phyloP scores from a whole-genome alignment of 1,140 invertebrate species.

The Drosophila bifasciata region DNA sequence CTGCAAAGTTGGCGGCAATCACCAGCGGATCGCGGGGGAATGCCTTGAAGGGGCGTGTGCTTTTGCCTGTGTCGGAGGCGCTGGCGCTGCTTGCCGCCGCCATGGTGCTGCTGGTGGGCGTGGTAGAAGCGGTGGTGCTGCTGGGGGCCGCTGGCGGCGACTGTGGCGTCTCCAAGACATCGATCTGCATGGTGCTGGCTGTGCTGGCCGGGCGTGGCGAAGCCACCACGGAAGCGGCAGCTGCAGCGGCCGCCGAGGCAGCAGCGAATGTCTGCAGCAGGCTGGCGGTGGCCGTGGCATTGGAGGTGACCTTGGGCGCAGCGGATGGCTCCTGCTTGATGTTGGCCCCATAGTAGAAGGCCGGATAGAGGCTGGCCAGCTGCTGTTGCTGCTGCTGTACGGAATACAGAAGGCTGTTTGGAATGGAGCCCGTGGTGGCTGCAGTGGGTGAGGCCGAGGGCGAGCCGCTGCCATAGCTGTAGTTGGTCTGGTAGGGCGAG shows the following conservation, averaged over 20 bases:
- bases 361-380: slow-evolving; percentile 70
- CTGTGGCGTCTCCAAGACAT: slow-evolving; percentile 68
- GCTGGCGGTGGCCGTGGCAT: slow-evolving; percentile 57
- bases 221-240: slow-evolving; percentile 49
- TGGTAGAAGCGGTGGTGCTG: slow-evolving; percentile 30
- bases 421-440: no score
- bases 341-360: slow-evolving; percentile 62
- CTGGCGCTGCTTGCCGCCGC: background rate
- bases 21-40: slow-evolving; percentile 89
- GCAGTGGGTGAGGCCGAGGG: slow-evolving; percentile 64
- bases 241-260: slow-evolving; percentile 65
- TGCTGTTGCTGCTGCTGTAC: slow-evolving; percentile 57
- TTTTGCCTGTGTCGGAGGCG: slow-evolving; percentile 31
- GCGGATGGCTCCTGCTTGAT: slow-evolving; percentile 64
- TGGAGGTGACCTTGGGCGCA: background rate
- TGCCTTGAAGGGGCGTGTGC: slow-evolving; percentile 88
- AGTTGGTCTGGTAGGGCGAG: slow-evolving; percentile 77
- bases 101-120: slow-evolving; percentile 58
- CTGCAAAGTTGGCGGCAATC: slow-evolving; percentile 85
- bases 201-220: slow-evolving; percentile 62
- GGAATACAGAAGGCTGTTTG: slow-evolving; percentile 64
- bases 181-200: slow-evolving; percentile 74
- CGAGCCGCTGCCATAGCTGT: slow-evolving; percentile 68
- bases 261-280: slow-evolving; percentile 70
- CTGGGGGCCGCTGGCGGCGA: slow-evolving; percentile 38